Evolutionary conservation across 2,888 invertebrate species (phyloP).

Genomic region (Orthosia gracilis): DNA sequence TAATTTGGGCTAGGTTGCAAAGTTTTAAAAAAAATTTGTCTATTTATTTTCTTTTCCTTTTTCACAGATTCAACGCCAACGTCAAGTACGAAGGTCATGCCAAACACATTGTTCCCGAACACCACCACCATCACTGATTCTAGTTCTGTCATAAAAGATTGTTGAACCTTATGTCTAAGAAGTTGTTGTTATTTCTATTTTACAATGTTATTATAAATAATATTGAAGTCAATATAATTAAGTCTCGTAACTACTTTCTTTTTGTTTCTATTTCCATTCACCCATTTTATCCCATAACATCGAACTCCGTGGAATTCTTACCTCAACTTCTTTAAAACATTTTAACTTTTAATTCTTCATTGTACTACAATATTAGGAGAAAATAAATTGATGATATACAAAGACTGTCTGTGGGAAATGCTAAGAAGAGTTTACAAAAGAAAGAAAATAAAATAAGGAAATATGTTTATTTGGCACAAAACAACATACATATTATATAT

Average conservation of each 20-base stretch:
- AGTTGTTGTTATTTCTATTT: constrained; percentile 8
- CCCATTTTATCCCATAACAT: neutral
- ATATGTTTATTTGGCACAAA: too few relatives aligned
- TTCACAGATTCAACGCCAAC: constrained; percentile 76
- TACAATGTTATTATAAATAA: constrained; percentile 4
- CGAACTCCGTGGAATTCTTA: too few relatives aligned
- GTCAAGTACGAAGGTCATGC: constrained; percentile 68
- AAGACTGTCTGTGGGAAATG: too few relatives aligned
- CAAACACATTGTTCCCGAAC: constrained; percentile 62
- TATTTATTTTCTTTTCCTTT: neutral
- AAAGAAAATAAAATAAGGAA: too few relatives aligned
- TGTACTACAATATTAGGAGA: too few relatives aligned
- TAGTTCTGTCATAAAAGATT: neutral
- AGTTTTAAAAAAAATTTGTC: too few relatives aligned
- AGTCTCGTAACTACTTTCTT: neutral
- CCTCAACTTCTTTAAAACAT: neutral
- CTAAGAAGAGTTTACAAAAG: too few relatives aligned
- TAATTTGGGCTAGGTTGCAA: too few relatives aligned
- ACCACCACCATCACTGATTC: constrained; percentile 61
- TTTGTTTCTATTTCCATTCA: neutral
- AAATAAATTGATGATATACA: too few relatives aligned
- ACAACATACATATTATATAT: too few relatives aligned
- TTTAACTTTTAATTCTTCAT: neutral
- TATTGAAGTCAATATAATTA: constrained; percentile 12
- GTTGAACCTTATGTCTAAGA: constrained; percentile 12